These are phyloP conservation scores for Dicroscelio sp. DNA, from an alignment of 2,888 invertebrate species.

Conservation along the genomic window DNA sequence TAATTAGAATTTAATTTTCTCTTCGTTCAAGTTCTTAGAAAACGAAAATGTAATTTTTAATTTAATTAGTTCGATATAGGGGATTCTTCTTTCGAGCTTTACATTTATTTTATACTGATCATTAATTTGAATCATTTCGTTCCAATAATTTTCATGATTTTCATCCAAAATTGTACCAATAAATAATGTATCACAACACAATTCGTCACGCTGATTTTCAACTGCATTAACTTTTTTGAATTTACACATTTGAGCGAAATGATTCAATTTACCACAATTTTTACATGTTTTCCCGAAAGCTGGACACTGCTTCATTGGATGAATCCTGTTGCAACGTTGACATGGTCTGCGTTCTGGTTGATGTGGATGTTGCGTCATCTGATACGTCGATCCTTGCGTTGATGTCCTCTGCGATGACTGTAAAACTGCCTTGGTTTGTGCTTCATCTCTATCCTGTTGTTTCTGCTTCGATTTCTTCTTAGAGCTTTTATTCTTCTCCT, in stretches of 20 bases:
- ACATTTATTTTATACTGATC: too few relatives aligned
- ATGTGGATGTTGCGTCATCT: neutral
- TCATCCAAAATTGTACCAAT: constrained; percentile 14
- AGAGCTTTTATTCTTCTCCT: constrained; percentile 27
- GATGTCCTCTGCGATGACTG: too few relatives aligned
- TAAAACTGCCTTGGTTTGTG: too few relatives aligned
- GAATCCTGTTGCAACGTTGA: constrained; percentile 57
- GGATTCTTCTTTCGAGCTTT: too few relatives aligned
- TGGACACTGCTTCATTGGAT: constrained; percentile 67
- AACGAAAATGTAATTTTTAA: too few relatives aligned
- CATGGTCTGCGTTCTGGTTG: constrained; percentile 35
- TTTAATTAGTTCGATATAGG: too few relatives aligned
- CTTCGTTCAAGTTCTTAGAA: too few relatives aligned
- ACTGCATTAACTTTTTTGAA: constrained; percentile 20
- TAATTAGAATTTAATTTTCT: too few relatives aligned
- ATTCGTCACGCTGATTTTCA: neutral
- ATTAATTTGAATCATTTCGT: too few relatives aligned
- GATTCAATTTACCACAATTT: constrained; percentile 68
- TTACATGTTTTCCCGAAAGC: constrained; percentile 72
- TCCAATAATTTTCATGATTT: constrained; percentile 4
- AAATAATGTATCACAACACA: constrained; percentile 8
- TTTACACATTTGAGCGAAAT: constrained; percentile 70
- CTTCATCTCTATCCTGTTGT: too few relatives aligned
- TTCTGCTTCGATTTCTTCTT: too few relatives aligned
- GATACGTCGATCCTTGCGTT: neutral